Conservation (phyloP, 2,797 vertebrate genomes). For the Lithobates pipiens region DNA sequence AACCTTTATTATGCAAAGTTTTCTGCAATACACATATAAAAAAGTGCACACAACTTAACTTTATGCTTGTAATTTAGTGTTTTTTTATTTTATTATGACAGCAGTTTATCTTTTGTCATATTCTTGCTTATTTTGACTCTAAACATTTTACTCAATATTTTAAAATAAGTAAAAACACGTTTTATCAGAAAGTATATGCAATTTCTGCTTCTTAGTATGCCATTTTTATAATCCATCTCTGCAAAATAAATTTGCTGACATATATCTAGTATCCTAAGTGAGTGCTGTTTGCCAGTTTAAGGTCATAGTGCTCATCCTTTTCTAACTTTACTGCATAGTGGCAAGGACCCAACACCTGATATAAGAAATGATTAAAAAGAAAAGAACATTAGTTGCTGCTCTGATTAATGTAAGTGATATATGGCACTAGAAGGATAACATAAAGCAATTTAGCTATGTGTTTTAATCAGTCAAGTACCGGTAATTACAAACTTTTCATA, state of each 20-base stretch:
- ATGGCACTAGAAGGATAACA: conserved; percentile 43
- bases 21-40: neutral
- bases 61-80: neutral
- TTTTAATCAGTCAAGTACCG: conserved; percentile 54
- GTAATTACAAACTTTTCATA: conserved; percentile 50
- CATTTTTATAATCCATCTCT: conserved; percentile 36
- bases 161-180: too few species aligned
- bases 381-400: conserved; percentile 52
- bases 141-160: too few species aligned
- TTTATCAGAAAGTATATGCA: too few species aligned
- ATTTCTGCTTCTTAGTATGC: too few species aligned
- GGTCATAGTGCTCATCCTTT: conserved; percentile 52
- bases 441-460: conserved; percentile 49
- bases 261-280: conserved; percentile 39
- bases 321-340: conserved; percentile 22
- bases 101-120: too few species aligned
- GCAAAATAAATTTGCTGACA: conserved; percentile 48
- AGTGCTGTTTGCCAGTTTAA: conserved; percentile 48
- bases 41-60: neutral
- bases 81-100: too few species aligned
- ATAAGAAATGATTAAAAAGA: conserved; percentile 53
- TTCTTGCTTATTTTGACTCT: too few species aligned
- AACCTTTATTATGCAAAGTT: neutral
- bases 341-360: conserved; percentile 54
- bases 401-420: conserved; percentile 62